Percentiles rank a stretch among this genome's conserved stretches.
Evolutionary conservation across 2,888 invertebrate genomes (phyloP).

Genomic region (Tetrapedia diversipes): DNA sequence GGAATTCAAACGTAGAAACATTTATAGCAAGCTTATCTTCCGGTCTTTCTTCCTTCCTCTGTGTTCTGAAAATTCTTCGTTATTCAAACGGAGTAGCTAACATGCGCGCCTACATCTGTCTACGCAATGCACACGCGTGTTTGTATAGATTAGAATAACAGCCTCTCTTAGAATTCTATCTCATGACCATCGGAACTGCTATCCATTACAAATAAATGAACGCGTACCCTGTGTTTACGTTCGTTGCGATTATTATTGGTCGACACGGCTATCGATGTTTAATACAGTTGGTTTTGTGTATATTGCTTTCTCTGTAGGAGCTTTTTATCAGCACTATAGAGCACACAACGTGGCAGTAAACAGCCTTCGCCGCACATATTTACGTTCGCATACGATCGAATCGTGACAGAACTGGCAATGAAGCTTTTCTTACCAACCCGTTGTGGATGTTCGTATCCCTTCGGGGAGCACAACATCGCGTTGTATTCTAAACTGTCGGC

Average conservation of each 20-base stretch:
- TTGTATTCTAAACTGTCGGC: constrained; percentile 32
- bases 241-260: background rate
- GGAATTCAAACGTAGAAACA: constrained; percentile 63
- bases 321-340: constrained; percentile 35
- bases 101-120: background rate
- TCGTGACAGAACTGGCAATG: constrained; percentile 58
- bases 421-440: constrained; percentile 34
- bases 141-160: background rate
- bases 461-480: constrained; percentile 17
- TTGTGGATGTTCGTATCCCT: constrained; percentile 20
- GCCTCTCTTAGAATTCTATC: background rate
- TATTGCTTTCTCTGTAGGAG: constrained; percentile 38
- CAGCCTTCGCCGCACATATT: constrained; percentile 45
- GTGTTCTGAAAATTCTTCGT: constrained; percentile 22
- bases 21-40: constrained; percentile 23
- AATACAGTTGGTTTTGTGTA: background rate
- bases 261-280: background rate
- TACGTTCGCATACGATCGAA: constrained; percentile 36
- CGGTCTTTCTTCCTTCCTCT: background rate
- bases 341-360: constrained; percentile 8
- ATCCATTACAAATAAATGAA: background rate
- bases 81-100: background rate
- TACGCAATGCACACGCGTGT: no score
- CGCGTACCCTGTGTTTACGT: background rate
- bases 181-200: no score